Evolutionary conservation across 2,113 vertebrate species (phyloP), one percentile per base, ranked within the genome.

Genomic region (Labeo catla): DNA sequence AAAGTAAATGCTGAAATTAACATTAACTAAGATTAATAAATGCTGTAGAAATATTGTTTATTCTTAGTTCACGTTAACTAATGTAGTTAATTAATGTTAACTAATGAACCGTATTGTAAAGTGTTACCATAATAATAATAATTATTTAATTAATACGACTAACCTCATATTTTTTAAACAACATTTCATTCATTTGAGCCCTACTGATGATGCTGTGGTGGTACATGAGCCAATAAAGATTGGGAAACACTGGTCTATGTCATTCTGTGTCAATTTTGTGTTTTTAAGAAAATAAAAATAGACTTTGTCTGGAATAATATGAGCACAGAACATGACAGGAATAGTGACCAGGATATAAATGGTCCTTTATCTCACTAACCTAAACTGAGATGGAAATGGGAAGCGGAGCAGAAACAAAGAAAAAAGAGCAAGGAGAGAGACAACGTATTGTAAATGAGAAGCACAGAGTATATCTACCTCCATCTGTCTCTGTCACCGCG

Each of bases 401-500:
- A 74, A 57, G 57, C 15, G 47, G 45, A 84, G 66, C 73, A 54
- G 72, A 47, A 66, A 77, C n/a, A 57, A 43, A 59, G n/a, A 74
- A 23, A 68, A n/a, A 68, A 39, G 39, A 39, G 54, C 23, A 50
- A 86, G 81, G 39, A 65, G 73, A 73, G 76, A 72, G 63, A 34
- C 49, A 0, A 23, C 59, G 50, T 77, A 54, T 86, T 83, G 76
- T 63, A 72, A 81, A 88, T 66, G 79, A 85, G 77, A 47, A 74
- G 73, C 78, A 80, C 78, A 54, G 43, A 45, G 70, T 52, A 81
- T n/a, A 83, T 81, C 77, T 76, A 61, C 72, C 84, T 57, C 81
- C 49, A 61, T 77, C 43, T 78, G 50, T 85, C 47, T 86, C 76
- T 84, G 81, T 84, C 85, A 86, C 63, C 36, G 11, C 43, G 15